These are phyloP conservation scores for Atrina japonica DNA, from an alignment of 2,888 invertebrate genomes.

Conservation along the genomic window DNA sequence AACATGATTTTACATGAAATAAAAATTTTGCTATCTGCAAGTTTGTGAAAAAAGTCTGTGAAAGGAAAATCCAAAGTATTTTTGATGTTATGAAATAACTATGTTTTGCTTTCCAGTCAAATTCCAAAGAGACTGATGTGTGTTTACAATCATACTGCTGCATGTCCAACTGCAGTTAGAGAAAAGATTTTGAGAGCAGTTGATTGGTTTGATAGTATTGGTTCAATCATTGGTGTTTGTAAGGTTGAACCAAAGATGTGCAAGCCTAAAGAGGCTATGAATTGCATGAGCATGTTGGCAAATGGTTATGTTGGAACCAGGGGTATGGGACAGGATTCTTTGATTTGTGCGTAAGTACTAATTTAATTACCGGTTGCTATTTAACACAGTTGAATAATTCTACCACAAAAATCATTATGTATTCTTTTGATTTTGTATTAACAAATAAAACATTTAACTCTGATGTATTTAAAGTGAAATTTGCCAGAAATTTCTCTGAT, in stretches of 20 bases:
- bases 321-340: slow-evolving; percentile 18
- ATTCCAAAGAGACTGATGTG: background rate
- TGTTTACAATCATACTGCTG: slow-evolving; percentile 16
- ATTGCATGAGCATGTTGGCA: slow-evolving; percentile 33
- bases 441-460: too few relatives aligned
- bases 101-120: slow-evolving; percentile 6
- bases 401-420: background rate
- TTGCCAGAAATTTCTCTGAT: too few relatives aligned
- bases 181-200: slow-evolving; percentile 4
- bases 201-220: slow-evolving; percentile 25
- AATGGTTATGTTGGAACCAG: slow-evolving; percentile 2
- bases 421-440: background rate
- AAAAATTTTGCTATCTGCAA: too few relatives aligned
- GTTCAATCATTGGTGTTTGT: slow-evolving; percentile 28
- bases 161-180: slow-evolving; percentile 26
- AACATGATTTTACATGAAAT: too few relatives aligned
- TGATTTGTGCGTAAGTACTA: slow-evolving; percentile 37
- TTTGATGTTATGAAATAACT: background rate
- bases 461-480: too few relatives aligned
- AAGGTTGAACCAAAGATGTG: slow-evolving; percentile 21
- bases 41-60: too few relatives aligned
- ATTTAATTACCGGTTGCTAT: background rate
- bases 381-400: background rate
- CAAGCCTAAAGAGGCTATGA: slow-evolving; percentile 30
- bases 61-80: too few relatives aligned